Percentiles rank a stretch among this genome's conserved stretches.
These are phyloP conservation scores for Emmelina monodactyla DNA, from an alignment of 2,888 invertebrate species.

Conservation along the genomic window DNA sequence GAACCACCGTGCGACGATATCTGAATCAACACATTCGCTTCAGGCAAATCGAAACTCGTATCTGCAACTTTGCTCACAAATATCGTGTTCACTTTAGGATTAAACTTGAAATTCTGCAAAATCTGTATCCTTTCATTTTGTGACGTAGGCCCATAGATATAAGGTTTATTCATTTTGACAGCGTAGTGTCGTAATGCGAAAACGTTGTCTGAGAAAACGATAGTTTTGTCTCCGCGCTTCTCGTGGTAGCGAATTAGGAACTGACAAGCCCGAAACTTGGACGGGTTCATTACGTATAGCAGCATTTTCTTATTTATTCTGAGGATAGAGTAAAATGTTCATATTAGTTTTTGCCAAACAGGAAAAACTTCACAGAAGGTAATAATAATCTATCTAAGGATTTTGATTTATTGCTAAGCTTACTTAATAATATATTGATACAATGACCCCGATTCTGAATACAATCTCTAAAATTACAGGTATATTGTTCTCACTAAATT, in stretches of 20 bases:
- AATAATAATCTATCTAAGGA: too few relatives aligned
- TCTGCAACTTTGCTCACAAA: slow-evolving; percentile 99
- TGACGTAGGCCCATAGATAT: slow-evolving; percentile 97
- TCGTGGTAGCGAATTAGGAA: slow-evolving; percentile 93
- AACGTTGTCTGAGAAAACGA: slow-evolving; percentile 99
- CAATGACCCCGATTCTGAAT: too few relatives aligned
- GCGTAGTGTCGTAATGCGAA: slow-evolving; percentile 98
- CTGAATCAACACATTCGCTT: slow-evolving; percentile 98
- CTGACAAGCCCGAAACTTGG: slow-evolving; percentile 96
- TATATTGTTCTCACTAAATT: too few relatives aligned
- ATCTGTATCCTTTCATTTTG: slow-evolving; percentile 97
- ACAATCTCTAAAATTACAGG: too few relatives aligned
- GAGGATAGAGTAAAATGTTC: slow-evolving; percentile 5
- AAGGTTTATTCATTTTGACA: slow-evolving; percentile 96
- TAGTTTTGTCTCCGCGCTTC: slow-evolving; percentile 95
- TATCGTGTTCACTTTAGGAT: slow-evolving; percentile 98
- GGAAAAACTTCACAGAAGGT: too few relatives aligned
- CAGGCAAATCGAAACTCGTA: slow-evolving; percentile 98
- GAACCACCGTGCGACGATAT: slow-evolving; percentile 99
- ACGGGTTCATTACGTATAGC: slow-evolving; percentile 98
- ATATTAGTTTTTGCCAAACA: too few relatives aligned
- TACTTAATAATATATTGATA: too few relatives aligned
- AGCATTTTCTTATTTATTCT: slow-evolving; percentile 91
- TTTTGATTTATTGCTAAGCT: too few relatives aligned
- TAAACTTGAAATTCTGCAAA: slow-evolving; percentile 98